Conservation (phyloP, 1,140 invertebrate genomes). For the Heliconius nattereri region DNA sequence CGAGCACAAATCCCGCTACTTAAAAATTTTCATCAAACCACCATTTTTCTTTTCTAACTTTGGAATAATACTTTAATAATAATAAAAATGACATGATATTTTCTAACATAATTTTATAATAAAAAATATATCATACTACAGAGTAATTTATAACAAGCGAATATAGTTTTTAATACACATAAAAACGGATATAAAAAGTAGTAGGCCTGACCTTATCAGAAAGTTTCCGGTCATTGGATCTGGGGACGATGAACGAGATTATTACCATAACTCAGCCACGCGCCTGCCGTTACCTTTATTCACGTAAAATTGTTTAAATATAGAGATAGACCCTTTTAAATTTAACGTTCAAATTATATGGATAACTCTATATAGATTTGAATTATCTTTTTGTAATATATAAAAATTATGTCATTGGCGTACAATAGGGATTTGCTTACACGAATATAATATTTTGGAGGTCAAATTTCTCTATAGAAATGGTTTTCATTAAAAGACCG, state of each 20-base stretch:
- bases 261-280: constrained; percentile 42
- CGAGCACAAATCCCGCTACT: no score
- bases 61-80: no score
- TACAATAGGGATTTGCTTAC: no score
- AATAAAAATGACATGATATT: no score
- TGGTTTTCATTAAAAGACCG: no score
- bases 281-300: constrained; percentile 21
- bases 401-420: not conserved
- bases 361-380: not conserved
- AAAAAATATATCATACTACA: no score
- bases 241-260: constrained; percentile 49
- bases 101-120: no score
- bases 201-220: constrained; percentile 62
- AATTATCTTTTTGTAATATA: not conserved
- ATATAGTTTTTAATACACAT: constrained; percentile 14
- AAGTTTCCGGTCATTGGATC: constrained; percentile 68
- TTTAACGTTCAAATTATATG: constrained; percentile 3
- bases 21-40: no score
- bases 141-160: not conserved
- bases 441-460: no score
- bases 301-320: constrained; percentile 27
- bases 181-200: constrained; percentile 15
- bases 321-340: constrained; percentile 12
- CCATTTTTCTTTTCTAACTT: no score
- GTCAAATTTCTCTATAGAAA: no score